Percentiles rank a stretch among this genome's conserved stretches.
Evolutionary conservation across 1,140 invertebrate genomes (phyloP).

Genomic region (Camponotus vicinus): DNA sequence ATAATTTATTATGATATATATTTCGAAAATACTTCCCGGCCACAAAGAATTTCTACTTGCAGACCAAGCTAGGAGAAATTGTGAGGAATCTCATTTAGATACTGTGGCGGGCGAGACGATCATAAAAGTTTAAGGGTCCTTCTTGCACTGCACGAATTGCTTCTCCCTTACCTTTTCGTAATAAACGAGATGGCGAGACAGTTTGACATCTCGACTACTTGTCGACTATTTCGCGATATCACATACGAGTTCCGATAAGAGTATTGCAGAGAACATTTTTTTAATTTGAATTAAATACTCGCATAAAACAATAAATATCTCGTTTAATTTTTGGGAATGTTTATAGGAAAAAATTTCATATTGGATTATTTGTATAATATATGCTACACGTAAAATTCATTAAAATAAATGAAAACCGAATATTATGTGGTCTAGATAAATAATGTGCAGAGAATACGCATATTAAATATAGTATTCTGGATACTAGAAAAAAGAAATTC

Average conservation of each 20-base stretch:
- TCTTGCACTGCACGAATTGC: slow-evolving; percentile 46
- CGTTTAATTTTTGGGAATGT: background rate
- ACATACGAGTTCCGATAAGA: slow-evolving; percentile 8
- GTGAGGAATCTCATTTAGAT: slow-evolving; percentile 56
- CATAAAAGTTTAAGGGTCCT: slow-evolving; percentile 60
- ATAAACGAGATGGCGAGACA: slow-evolving; percentile 56
- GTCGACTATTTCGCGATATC: slow-evolving; percentile 40
- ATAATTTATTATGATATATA: background rate
- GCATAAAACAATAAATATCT: background rate
- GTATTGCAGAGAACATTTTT: background rate
- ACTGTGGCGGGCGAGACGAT: slow-evolving; percentile 25
- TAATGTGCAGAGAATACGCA: background rate
- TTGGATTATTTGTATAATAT: background rate
- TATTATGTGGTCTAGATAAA: background rate
- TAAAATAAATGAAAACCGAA: background rate
- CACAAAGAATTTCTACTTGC: slow-evolving; percentile 36
- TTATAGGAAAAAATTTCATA: slow-evolving; percentile 2
- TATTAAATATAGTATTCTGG: background rate
- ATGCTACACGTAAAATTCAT: background rate
- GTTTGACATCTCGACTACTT: slow-evolving; percentile 58
- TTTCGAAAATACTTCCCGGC: background rate
- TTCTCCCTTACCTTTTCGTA: slow-evolving; percentile 34
- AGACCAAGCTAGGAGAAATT: slow-evolving; percentile 36
- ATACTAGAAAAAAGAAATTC: background rate
- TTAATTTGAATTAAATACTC: too few relatives aligned